Conservation (phyloP, 2,797 vertebrate genomes). For the Alcedo quadribrachys region DNA sequence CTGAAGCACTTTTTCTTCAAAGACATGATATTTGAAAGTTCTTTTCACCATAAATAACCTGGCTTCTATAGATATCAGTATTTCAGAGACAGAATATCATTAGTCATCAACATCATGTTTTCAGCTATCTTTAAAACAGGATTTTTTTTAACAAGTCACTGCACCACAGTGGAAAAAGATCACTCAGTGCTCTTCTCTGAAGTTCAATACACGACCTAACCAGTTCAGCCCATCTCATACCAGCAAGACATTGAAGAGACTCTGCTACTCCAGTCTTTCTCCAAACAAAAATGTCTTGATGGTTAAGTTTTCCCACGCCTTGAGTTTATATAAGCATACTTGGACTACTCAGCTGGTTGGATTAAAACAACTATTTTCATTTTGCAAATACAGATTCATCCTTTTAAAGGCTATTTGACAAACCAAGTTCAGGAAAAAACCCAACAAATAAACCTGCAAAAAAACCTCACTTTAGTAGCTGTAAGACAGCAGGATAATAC, state of each 20-base stretch:
- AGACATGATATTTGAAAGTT: slow-evolving; percentile 11
- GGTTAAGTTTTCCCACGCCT: not conserved
- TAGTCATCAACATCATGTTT: not conserved
- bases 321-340: not conserved
- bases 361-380: not conserved
- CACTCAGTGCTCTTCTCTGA: not conserved
- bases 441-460: not conserved
- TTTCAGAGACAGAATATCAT: slow-evolving; percentile 23
- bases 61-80: not conserved
- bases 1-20: slow-evolving; percentile 3
- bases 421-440: not conserved
- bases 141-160: not conserved
- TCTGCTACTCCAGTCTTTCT: not conserved
- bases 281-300: not conserved
- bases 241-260: not conserved
- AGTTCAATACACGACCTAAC: not conserved
- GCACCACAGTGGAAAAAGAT: not conserved
- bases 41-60: not conserved
- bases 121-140: not conserved
- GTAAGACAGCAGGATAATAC: not conserved
- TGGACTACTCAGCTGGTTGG: not conserved
- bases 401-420: not conserved
- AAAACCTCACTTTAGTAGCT: not conserved
- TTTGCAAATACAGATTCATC: not conserved
- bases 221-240: not conserved